These are phyloP conservation scores for Lasioglossum marginatum DNA, from an alignment of 2,888 invertebrate species.

Conservation along the genomic window DNA sequence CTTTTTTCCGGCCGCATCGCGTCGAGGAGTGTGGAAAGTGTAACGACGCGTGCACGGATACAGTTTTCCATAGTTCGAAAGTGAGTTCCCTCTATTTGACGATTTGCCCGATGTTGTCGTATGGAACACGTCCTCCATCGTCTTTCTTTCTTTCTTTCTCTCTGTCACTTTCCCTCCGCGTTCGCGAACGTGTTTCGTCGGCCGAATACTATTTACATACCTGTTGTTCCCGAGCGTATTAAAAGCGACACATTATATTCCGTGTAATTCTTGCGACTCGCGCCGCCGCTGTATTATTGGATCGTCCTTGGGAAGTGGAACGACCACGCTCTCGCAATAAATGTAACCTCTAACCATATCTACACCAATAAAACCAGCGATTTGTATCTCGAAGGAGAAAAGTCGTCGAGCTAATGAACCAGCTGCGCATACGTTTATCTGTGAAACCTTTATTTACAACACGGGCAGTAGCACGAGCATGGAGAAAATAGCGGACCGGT, in stretches of 20 bases:
- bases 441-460: not conserved
- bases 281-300: not conserved
- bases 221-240: not conserved
- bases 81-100: constrained; percentile 41
- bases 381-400: constrained; percentile 1
- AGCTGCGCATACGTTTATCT: not conserved
- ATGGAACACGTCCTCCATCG: not conserved
- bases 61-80: constrained; percentile 51
- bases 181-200: not conserved
- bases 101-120: constrained; percentile 1
- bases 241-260: not conserved
- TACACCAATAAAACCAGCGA: not conserved
- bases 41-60: constrained; percentile 23
- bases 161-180: not conserved
- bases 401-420: not conserved
- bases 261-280: not conserved
- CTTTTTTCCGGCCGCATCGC: not conserved
- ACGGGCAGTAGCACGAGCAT: not conserved
- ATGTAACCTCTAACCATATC: constrained; percentile 8
- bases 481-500: not conserved
- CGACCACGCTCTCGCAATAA: constrained; percentile 15
- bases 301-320: constrained; percentile 18
- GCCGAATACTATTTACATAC: not conserved
- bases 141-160: not conserved
- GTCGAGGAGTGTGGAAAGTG: constrained; percentile 41